Base-by-base conservation (phyloP, 2,888 invertebrate species). In the Hoplodrina ambigua region DNA sequence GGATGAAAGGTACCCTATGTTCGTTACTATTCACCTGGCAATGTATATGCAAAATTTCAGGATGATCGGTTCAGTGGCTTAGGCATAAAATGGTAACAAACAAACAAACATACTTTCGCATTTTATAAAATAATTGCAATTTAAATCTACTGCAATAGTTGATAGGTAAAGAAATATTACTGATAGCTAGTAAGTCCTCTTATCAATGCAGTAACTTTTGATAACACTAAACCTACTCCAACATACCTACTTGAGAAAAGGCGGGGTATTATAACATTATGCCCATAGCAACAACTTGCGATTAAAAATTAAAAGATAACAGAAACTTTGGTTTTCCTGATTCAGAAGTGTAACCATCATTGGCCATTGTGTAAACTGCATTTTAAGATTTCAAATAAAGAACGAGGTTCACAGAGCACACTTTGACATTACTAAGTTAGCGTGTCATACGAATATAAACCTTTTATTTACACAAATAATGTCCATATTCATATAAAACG, bases 381-480 rank as follows among this genome's bases (percentile, higher is more conserved):
- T 49, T n/a, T 13, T 13, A 37, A 11, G 52, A 56, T 54, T 70
- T 19, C 41, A 81, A 77, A 81, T 30, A 53, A 64, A 70, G 63
- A 63, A 46, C 46, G 5, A 46, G 17, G 46, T 46, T 46, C 46
- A 46, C 46, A 46, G 17, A 46, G 17, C 46, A 6, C 46, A 46
- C 46, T 17, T 46, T 17, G 46, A 46, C 46, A 46, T 46, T 5
- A 6, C 44, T 15, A 44, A 44, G 44, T 44, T 44, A 44, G 15
- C 46, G 17, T 46, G 11, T 46, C 46, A 46, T 17, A 6, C 46
- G 46, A 46, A 46, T 46, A 46, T 17, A 46, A 46, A 46, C 46
- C 11, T 17, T 46, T 1, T 17, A 5, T 1, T 17, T 17, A 17
- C 4, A 46, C 17, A 46, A 17, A 15, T 46, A 15, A 17, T 6